Evolutionary conservation across 2,888 invertebrate genomes (phyloP).

Genomic region (Poecilobothrus nobilitatus): DNA sequence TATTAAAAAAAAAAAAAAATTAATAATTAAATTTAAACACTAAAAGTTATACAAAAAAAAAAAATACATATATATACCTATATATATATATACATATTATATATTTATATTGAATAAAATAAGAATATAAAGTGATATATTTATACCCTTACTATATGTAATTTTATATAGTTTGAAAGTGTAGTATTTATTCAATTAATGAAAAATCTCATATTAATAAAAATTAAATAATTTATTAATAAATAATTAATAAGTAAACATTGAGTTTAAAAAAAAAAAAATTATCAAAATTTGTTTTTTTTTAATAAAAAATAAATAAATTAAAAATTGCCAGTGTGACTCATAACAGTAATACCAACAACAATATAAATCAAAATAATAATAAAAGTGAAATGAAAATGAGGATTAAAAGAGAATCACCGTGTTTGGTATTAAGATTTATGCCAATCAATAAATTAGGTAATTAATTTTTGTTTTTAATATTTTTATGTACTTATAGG

Average conservation of each 20-base stretch:
- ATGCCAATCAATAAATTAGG: conserved; percentile 46
- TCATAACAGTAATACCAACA: conserved; percentile 28
- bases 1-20: too few relatives aligned
- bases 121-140: too few relatives aligned
- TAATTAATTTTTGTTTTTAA: conserved; percentile 21
- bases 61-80: too few relatives aligned
- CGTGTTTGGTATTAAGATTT: conserved; percentile 55
- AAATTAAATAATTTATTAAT: not conserved
- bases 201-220: too few relatives aligned
- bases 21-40: too few relatives aligned
- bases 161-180: too few relatives aligned
- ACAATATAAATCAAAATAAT: not conserved
- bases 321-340: conserved; percentile 36
- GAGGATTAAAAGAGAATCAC: conserved; percentile 58
- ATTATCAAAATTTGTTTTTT: conserved; percentile 7
- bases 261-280: not conserved
- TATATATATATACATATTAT: too few relatives aligned
- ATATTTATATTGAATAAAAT: too few relatives aligned
- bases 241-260: not conserved
- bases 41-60: too few relatives aligned
- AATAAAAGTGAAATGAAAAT: conserved; percentile 47
- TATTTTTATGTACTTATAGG: too few relatives aligned
- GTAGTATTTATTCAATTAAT: too few relatives aligned
- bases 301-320: conserved; percentile 8
- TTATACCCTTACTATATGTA: too few relatives aligned